These are phyloP conservation scores for Benthosema pterotum DNA, from an alignment of 2,797 vertebrate genomes.

Conservation along the genomic window DNA sequence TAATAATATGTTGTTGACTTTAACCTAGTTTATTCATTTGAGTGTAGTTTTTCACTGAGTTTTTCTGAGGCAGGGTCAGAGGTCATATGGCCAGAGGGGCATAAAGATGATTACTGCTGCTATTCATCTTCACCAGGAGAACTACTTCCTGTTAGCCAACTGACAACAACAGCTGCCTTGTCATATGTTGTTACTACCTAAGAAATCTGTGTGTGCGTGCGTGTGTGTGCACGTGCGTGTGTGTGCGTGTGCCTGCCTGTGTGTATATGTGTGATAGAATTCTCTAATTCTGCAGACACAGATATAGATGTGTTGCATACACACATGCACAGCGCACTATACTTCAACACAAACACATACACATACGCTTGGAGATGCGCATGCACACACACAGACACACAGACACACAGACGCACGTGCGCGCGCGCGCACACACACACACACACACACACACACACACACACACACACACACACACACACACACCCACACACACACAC, in stretches of 20 bases:
- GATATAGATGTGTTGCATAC: not conserved
- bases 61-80: slow-evolving; percentile 67
- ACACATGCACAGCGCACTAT: not conserved
- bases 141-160: slow-evolving; percentile 68
- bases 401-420: not conserved
- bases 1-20: slow-evolving; percentile 49
- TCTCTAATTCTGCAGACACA: too few relatives aligned
- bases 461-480: slow-evolving; percentile 18
- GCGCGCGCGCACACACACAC: not conserved
- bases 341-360: not conserved
- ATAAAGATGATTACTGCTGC: slow-evolving; percentile 58
- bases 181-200: slow-evolving; percentile 61
- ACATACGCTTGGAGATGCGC: too few relatives aligned
- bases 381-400: not conserved
- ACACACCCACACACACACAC: slow-evolving; percentile 25
- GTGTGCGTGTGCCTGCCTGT: slow-evolving; percentile 14
- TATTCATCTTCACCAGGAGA: slow-evolving; percentile 57
- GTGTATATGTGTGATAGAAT: slow-evolving; percentile 7
- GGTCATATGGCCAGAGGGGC: slow-evolving; percentile 70
- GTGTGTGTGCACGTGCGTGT: slow-evolving; percentile 16
- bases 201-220: slow-evolving; percentile 44
- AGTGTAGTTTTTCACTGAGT: slow-evolving; percentile 76
- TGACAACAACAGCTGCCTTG: slow-evolving; percentile 74
- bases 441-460: slow-evolving; percentile 6
- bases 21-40: slow-evolving; percentile 71